Evolutionary conservation across 2,113 vertebrate genomes (phyloP), one percentile per base, ranked within the genome.

Genomic region (Sinocyclocheilus rhinocerous): DNA sequence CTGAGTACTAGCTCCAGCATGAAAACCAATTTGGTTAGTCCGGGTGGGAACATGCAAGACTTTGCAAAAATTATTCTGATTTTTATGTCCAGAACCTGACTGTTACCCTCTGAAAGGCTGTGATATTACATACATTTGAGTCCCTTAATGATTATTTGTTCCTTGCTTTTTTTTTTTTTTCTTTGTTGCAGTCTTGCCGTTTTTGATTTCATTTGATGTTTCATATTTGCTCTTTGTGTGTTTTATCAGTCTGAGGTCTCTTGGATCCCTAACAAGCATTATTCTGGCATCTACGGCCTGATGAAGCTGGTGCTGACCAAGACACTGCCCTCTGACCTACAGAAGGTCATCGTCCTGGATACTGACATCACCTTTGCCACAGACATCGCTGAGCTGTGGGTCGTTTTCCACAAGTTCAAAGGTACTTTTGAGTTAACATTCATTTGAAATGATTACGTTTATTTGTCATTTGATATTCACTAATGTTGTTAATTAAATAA

Each of bases 251-350:
- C 97, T 20, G 98, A 99, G 92, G 98, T 99, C 61, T 99, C 98
- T 13, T 99, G 98, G 98, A 99, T 99, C 90, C 98, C 98, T 70
- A 99, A 99, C 95, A 99, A 99, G 88, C 98, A 99, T 91, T 99
- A 99, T 92, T 99, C 98, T 61, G 98, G 98, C 77, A 99, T 99
- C 94, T 98, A 99, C 1, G 98, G 98, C 42, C 96, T 99, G 90
- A 99, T 99, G 98, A 99, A 99, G 93, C 95, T 99, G 76, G 98
- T 99, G 80, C 97, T 99, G 88, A 99, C 98, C 89, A 99, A 99
- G 95, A 98, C 98, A 2, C 95, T 99, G 29, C 98, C 98, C 13
- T 93, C 96, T n/a, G 94, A 94, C 86, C 96, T 99, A 87, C 97
- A 98, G 92, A 95, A 95, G 73, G 98, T 99, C 93, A 99, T 99